These are phyloP conservation scores for Phoeniculus purpureus DNA, from an alignment of 2,797 vertebrate species.

Conservation along the genomic window DNA sequence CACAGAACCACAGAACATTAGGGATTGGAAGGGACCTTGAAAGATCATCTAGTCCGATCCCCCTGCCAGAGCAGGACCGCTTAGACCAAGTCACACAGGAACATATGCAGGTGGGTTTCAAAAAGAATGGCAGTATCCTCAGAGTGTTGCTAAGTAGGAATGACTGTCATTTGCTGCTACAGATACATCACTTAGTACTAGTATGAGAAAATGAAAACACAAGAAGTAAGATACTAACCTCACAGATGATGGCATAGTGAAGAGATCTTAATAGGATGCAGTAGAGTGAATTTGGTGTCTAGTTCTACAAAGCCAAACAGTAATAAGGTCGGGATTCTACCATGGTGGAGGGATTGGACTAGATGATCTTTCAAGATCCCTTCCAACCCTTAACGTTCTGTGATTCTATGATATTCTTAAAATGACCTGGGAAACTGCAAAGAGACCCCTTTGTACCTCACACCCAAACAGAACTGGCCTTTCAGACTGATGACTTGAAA, in stretches of 20 bases:
- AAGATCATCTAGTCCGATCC: neutral
- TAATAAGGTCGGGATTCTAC: conserved; percentile 20
- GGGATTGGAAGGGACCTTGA: neutral
- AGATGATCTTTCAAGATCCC: no score
- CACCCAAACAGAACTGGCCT: neutral
- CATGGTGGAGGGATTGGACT: neutral
- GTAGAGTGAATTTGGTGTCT: neutral
- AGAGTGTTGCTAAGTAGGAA: neutral
- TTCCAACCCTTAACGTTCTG: no score
- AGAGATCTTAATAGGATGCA: neutral
- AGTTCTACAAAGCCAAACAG: conserved; percentile 12
- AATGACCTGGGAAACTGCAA: conserved; percentile 30
- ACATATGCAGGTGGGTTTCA: no score
- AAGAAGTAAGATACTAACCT: neutral
- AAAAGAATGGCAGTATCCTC: no score
- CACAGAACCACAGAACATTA: no score
- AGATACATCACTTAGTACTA: neutral
- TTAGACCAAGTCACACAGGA: no score
- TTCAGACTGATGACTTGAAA: neutral
- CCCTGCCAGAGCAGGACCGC: neutral
- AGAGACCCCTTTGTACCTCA: neutral
- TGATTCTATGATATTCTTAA: neutral
- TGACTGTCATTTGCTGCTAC: neutral
- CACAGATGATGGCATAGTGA: neutral
- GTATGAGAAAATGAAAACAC: neutral